phyloP scores from a whole-genome alignment of 2,113 vertebrate species.

The Tringa solitaria region DNA sequence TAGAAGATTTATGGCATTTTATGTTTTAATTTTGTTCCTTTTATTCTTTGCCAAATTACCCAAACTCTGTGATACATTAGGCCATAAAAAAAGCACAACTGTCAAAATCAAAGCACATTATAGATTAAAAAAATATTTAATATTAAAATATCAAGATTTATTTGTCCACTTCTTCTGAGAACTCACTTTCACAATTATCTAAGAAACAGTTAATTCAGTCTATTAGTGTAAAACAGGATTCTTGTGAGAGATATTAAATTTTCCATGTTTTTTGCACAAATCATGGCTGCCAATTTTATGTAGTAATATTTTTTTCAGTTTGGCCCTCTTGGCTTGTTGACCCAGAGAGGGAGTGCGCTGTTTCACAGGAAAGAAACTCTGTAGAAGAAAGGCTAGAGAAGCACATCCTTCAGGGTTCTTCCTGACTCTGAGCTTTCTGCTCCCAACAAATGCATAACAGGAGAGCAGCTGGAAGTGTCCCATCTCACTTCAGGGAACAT shows the following conservation, averaged over 20 bases:
- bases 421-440: not conserved
- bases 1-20: slow-evolving; percentile 30
- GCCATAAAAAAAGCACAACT: slow-evolving; percentile 13
- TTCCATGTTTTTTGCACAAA: not conserved
- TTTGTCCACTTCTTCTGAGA: not conserved
- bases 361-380: not conserved
- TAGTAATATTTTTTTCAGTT: not conserved
- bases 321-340: not conserved
- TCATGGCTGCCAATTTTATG: not conserved
- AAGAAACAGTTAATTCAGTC: slow-evolving; percentile 30
- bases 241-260: not conserved
- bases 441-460: not conserved
- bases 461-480: not conserved
- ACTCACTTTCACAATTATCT: not conserved
- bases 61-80: not conserved
- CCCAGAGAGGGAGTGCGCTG: not conserved
- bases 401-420: not conserved
- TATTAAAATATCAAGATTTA: not conserved
- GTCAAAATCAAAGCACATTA: slow-evolving; percentile 18
- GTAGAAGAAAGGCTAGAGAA: not conserved
- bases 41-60: slow-evolving; percentile 5
- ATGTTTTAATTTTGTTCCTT: slow-evolving; percentile 44
- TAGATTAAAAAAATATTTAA: not conserved
- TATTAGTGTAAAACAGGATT: slow-evolving; percentile 17
- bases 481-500: not conserved